Evolutionary conservation across 2,113 vertebrate genomes (phyloP), one percentile per base, ranked within the genome.

Genomic region (Microtus montanus): DNA sequence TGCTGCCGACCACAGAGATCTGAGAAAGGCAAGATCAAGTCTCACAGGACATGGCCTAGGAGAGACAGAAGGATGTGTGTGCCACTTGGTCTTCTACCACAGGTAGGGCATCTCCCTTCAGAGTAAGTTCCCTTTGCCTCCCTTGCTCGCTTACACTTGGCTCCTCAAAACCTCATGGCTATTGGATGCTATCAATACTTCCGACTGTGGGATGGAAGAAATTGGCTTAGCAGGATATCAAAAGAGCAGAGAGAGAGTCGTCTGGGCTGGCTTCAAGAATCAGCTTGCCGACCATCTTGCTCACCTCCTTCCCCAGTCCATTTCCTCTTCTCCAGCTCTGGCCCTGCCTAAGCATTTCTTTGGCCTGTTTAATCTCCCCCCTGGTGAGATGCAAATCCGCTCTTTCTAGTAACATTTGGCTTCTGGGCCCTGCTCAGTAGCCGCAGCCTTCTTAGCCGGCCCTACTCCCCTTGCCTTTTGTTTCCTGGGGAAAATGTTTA

Each of bases 41-140:
- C 26, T 85, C 77, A 35, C 15, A 75, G 44, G 77, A 54, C 44
- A 26, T 2, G 8, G 68, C 77, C 66, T n/a, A 9, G 17, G 52
- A 92, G 4, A n/a, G 24, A 49, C 61, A 74, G 17, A 71, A 17
- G 10, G 82, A 70, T 28, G 30, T 28, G 0, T 7, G 11, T 47
- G 58, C 38, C 47, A 71, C 47, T 26, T 54, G 30, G n/a, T 30
- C 12, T 44, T 54, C 15, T 54, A 66, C 90, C 95, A 52, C 7
- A 44, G 54, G 20, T 54, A 68, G 79, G 66, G 70, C 28, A 64
- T 91, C 92, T 96, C 70, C 82, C 75, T 87, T 94, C 64, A 95
- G 61, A 92, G 20, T n/a, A 49, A 63, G 30, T 49, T 24, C 28
- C 47, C 22, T 79, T 91, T 17, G 13, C 35, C 63, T 33, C 35